Conservation (phyloP, 2,888 invertebrate species). For the Sinhomidia bicolor region DNA sequence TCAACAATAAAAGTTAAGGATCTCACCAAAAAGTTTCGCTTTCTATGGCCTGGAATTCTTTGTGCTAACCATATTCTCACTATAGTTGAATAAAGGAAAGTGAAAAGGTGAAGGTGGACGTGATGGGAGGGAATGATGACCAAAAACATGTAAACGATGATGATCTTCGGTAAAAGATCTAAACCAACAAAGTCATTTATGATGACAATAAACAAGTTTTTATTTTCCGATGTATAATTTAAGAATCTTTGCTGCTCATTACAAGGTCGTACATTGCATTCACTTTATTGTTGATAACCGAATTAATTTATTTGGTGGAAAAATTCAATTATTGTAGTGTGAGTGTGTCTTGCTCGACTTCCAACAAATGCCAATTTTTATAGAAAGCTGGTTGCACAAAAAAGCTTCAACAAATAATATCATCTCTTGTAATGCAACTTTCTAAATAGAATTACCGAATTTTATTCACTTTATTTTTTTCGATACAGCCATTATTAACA, state of each 20-base stretch:
- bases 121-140: background rate
- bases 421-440: background rate
- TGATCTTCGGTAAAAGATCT: background rate
- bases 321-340: too few species aligned
- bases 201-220: too few species aligned
- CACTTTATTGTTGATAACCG: too few species aligned
- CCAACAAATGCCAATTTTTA: background rate
- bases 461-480: constrained; percentile 41
- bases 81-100: background rate
- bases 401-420: constrained; percentile 7
- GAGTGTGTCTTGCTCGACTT: too few species aligned
- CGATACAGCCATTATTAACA: background rate
- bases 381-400: background rate
- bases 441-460: constrained; percentile 28
- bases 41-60: constrained; percentile 57
- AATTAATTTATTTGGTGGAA: too few species aligned
- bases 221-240: too few species aligned
- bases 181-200: background rate
- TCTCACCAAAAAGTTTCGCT: constrained; percentile 47
- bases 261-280: too few species aligned
- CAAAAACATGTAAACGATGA: background rate
- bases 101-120: background rate
- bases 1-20: constrained; percentile 32
- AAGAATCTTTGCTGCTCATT: too few species aligned
- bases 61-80: constrained; percentile 56